A percentile compares a stretch with the other conserved stretches of the same genome.
phyloP scores from a whole-genome alignment of 2,888 invertebrate genomes.

The Cryptocheilus praepositus region DNA sequence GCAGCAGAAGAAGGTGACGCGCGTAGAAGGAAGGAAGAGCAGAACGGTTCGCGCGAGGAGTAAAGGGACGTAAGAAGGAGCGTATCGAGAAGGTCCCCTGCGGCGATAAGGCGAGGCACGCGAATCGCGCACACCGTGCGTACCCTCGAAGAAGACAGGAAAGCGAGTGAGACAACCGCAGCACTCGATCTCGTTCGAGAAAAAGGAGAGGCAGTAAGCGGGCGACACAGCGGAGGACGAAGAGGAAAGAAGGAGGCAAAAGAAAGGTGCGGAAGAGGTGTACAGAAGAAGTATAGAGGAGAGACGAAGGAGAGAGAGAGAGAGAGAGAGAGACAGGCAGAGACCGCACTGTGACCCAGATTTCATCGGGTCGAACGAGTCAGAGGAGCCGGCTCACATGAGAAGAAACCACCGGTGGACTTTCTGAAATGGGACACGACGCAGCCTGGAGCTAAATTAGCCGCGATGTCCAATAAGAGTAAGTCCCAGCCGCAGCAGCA shows the following conservation, averaged over 20 bases:
- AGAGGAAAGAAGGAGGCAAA: constrained; percentile 21
- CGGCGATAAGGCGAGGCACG: constrained; percentile 34
- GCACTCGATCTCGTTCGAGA: constrained; percentile 2
- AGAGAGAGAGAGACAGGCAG: constrained; percentile 23
- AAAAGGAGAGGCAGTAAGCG: neutral
- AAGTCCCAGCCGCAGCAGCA: constrained; percentile 67
- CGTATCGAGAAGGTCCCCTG: constrained; percentile 16
- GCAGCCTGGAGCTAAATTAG: constrained; percentile 70
- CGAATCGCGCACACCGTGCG: constrained; percentile 26
- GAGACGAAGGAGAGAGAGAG: constrained; percentile 22
- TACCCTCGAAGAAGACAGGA: constrained; percentile 21
- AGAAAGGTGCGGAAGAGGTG: neutral
- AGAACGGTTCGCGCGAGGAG: constrained; percentile 9
- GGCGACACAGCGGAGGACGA: neutral
- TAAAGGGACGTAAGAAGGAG: constrained; percentile 4
- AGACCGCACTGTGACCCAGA: constrained; percentile 60
- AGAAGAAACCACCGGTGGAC: constrained; percentile 55
- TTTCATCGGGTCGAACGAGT: constrained; percentile 54
- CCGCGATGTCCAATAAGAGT: constrained; percentile 74
- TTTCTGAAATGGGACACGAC: constrained; percentile 71
- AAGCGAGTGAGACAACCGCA: constrained; percentile 23
- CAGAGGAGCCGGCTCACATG: constrained; percentile 41
- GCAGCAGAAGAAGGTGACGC: constrained; percentile 13
- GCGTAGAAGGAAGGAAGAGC: constrained; percentile 22
- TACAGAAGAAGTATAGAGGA: neutral